Evolutionary conservation across 2,888 invertebrate species (phyloP).

Genomic region (Hirtodrosophila histrioides): DNA sequence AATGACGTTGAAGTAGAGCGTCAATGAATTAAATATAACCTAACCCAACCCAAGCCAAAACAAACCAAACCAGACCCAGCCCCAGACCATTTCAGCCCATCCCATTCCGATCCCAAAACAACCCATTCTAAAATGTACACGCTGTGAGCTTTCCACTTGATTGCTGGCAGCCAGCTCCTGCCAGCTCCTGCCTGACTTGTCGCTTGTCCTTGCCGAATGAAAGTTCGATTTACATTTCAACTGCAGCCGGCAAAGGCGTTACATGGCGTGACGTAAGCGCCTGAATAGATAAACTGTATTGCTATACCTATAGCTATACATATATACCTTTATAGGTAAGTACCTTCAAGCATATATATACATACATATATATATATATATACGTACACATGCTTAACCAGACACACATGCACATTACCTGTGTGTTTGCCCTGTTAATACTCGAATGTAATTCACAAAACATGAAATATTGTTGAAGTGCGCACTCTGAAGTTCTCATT

Average conservation of each 20-base stretch:
- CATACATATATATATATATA: constrained; percentile 3
- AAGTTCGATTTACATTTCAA: constrained; percentile 78
- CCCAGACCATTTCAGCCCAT: too few species aligned
- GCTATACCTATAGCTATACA: constrained; percentile 13
- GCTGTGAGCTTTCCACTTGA: constrained; percentile 74
- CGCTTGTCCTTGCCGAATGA: constrained; percentile 65
- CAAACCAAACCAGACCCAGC: too few species aligned
- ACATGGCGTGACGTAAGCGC: constrained; percentile 65
- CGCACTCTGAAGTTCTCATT: constrained; percentile 11
- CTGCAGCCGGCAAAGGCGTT: constrained; percentile 60
- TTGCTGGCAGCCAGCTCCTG: constrained; percentile 52
- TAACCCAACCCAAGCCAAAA: constrained; percentile 12
- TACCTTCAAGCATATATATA: constrained; percentile 4
- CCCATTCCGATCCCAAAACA: constrained; percentile 31
- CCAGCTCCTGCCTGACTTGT: neutral
- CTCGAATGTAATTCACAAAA: constrained; percentile 30
- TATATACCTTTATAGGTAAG: constrained; percentile 12
- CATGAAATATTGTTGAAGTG: constrained; percentile 26
- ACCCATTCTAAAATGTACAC: constrained; percentile 71
- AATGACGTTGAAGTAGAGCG: constrained; percentile 73
- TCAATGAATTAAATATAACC: constrained; percentile 76
- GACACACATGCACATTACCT: neutral
- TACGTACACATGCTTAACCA: neutral
- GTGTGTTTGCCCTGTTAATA: constrained; percentile 31
- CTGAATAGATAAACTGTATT: constrained; percentile 49